Percentiles rank a stretch among this genome's conserved stretches.
These are phyloP conservation scores for Unio delphinus DNA, from an alignment of 2,888 invertebrate genomes.

Conservation along the genomic window DNA sequence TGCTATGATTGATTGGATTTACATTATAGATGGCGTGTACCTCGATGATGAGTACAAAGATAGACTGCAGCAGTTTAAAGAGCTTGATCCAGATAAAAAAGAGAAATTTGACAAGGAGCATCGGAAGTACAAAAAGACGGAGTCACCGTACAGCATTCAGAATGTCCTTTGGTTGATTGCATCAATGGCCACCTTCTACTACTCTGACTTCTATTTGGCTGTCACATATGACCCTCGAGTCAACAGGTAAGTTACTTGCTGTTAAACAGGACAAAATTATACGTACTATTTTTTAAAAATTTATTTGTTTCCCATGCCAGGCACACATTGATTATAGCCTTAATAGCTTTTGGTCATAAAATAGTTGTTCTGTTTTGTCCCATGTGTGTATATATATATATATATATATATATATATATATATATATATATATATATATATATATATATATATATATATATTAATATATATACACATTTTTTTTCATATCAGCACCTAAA, in stretches of 20 bases:
- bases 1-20: neutral
- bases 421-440: no score
- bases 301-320: no score
- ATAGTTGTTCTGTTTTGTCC: no score
- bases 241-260: conserved; percentile 50
- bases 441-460: no score
- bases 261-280: neutral
- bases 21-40: conserved; percentile 26
- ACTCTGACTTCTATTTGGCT: conserved; percentile 62
- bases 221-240: conserved; percentile 61
- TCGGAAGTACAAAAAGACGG: conserved; percentile 39
- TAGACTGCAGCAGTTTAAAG: conserved; percentile 23
- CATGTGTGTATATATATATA: no score
- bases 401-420: no score
- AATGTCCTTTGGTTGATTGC: conserved; percentile 67
- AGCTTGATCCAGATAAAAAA: conserved; percentile 33
- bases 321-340: no score
- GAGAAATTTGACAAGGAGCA: conserved; percentile 44
- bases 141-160: conserved; percentile 60
- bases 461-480: no score
- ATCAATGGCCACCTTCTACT: conserved; percentile 64
- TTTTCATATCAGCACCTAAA: no score
- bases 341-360: no score
- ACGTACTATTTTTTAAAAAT: neutral
- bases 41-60: conserved; percentile 25